Conservation (phyloP, 2,888 invertebrate genomes). For the Acanthosepion lycidas region DNA sequence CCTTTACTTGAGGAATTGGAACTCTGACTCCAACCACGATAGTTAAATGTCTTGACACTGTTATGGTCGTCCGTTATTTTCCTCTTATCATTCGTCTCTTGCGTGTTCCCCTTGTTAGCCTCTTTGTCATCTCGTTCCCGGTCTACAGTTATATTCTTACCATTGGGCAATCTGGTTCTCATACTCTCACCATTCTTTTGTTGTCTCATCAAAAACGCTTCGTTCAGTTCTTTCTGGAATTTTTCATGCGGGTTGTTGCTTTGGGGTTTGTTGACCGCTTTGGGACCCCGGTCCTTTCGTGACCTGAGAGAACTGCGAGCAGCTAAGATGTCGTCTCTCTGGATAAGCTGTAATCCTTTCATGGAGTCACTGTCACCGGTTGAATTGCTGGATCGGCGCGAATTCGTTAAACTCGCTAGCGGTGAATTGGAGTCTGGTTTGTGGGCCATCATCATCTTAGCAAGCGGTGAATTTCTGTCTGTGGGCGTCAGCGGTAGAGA, state of each 20-base stretch:
- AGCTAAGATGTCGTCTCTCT: slow-evolving; percentile 66
- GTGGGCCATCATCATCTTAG: not conserved
- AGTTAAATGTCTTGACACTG: not conserved
- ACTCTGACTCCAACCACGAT: not conserved
- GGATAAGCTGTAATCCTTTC: slow-evolving; percentile 56
- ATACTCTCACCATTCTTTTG: slow-evolving; percentile 42
- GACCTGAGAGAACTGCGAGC: slow-evolving; percentile 61
- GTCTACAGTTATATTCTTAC: not conserved
- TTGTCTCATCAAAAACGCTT: slow-evolving; percentile 53
- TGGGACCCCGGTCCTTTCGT: not conserved
- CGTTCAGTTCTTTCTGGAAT: slow-evolving; percentile 62
- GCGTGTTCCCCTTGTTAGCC: not conserved
- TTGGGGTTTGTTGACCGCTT: not conserved
- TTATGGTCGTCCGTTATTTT: not conserved
- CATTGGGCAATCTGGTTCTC: slow-evolving; percentile 41
- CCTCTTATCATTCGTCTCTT: not conserved
- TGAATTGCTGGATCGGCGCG: not conserved
- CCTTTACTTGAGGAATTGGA: not conserved
- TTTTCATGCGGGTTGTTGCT: slow-evolving; percentile 61
- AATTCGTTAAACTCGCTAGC: not conserved
- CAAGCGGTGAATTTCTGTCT: not conserved
- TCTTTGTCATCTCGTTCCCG: not conserved
- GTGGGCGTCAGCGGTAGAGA: not conserved
- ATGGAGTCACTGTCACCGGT: not conserved
- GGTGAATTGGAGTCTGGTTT: not conserved